Base-by-base conservation (phyloP, 2,888 invertebrate genomes). In the Gymnocheta viridis region DNA sequence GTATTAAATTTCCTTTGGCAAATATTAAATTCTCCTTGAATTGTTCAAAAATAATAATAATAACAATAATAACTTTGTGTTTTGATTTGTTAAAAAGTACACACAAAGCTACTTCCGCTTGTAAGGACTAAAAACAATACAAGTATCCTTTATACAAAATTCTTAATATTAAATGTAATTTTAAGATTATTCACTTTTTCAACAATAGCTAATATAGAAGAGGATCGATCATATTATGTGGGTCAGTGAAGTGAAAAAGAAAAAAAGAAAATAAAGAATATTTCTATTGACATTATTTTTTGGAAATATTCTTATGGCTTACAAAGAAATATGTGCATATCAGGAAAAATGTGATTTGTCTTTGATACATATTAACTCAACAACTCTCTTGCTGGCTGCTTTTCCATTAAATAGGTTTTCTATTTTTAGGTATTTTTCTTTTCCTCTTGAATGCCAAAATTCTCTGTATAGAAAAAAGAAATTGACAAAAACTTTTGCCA, bases 131-230 rank as follows among this genome's bases (percentile, higher is more conserved):
- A 64, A 12, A 29, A 19, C n/a, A n/a, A n/a, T n/a, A 47, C 19
- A 19, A 64, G 24, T 10, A 67, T 67, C 27, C 54, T 54, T 51
- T 51, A 51, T 17, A 47, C 32, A 66, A 66, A 66, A 47, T 32
- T 32, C 27, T 44, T 44, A 64, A 47, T 64, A 64, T 44, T 44
- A 64, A 64, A 44, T 64, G 10, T 27, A 64, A 64, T 64, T 64
- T 64, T 17, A 12, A 44, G 64, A 44, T 64, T 29, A 66, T 7
- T 19, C 12, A 10, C 29, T 27, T 47, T 66, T 62, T 12, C 17
- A 22, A 32, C 14, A 49, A 35, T 17, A 47, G 29, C 24, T n/a
- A n/a, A n/a, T n/a, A n/a, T n/a, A n/a, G n/a, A n/a, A n/a, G 10
- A 29, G 17, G 12, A 17, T 17, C 29, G 41, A 22, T n/a, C 41